Evolutionary conservation across 2,797 vertebrate species (phyloP).

Genomic region (Semotilus atromaculatus): DNA sequence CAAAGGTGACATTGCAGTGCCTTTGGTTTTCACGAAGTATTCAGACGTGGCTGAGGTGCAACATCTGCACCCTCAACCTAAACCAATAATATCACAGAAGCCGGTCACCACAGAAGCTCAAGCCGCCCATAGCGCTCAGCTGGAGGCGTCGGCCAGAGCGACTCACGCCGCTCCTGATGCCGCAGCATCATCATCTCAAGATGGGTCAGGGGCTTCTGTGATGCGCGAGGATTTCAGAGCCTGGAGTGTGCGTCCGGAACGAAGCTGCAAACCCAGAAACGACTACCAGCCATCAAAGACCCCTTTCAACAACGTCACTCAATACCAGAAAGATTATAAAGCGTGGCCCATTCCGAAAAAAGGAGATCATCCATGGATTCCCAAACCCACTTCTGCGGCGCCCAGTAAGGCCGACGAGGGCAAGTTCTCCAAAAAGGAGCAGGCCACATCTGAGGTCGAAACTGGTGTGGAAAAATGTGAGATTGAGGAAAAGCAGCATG

Average conservation of each 20-base stretch:
- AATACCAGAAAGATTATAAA: slow-evolving; percentile 98
- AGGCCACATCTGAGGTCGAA: slow-evolving; percentile 68
- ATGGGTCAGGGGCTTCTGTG: slow-evolving; percentile 84
- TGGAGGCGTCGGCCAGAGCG: slow-evolving; percentile 74
- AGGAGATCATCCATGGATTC: slow-evolving; percentile 97
- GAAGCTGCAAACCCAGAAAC: slow-evolving; percentile 90
- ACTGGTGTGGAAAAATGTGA: slow-evolving; percentile 82
- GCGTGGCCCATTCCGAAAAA: slow-evolving; percentile 93
- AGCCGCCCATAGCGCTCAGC: slow-evolving; percentile 74
- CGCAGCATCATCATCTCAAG: slow-evolving; percentile 67
- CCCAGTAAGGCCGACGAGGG: slow-evolving; percentile 63
- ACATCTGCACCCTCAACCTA: slow-evolving; percentile 76
- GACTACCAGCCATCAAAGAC: slow-evolving; percentile 88
- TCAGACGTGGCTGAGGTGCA: slow-evolving; percentile 91
- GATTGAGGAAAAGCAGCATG: slow-evolving; percentile 77
- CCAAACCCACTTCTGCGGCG: slow-evolving; percentile 80
- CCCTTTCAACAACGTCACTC: slow-evolving; percentile 90
- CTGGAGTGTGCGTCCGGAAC: slow-evolving; percentile 92
- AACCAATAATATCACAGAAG: slow-evolving; percentile 67
- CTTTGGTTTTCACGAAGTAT: slow-evolving; percentile 94
- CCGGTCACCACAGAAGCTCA: slow-evolving; percentile 85
- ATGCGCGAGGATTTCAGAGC: slow-evolving; percentile 94
- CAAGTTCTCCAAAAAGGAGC: slow-evolving; percentile 63
- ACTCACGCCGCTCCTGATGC: slow-evolving; percentile 69
- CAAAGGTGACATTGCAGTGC: slow-evolving; percentile 96